phyloP scores from a whole-genome alignment of 2,797 vertebrate genomes.

The Pampus argenteus region DNA sequence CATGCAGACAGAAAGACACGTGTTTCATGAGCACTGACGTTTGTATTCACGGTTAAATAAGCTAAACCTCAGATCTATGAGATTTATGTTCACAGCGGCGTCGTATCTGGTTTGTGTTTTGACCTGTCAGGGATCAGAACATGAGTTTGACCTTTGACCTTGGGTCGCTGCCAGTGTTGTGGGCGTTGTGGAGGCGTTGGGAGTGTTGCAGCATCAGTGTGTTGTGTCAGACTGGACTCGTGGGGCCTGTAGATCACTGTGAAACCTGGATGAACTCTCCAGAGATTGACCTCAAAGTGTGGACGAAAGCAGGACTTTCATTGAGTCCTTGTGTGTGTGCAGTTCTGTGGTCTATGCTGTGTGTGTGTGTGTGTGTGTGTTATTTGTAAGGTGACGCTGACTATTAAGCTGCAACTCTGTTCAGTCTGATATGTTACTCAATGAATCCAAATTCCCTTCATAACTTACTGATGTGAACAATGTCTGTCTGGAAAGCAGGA shows the following conservation, averaged over 20 bases:
- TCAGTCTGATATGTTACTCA: background rate
- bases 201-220: conserved; percentile 12
- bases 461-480: background rate
- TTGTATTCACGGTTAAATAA: too few relatives aligned
- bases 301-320: background rate
- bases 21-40: too few relatives aligned
- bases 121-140: conserved; percentile 13
- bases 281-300: conserved; percentile 9
- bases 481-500: conserved; percentile 1
- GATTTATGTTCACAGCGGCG: background rate
- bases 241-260: conserved; percentile 24
- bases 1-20: too few relatives aligned
- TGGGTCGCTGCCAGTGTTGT: background rate
- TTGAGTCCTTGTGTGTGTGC: background rate
- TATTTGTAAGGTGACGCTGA: too few relatives aligned
- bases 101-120: background rate
- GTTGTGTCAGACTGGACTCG: conserved; percentile 15
- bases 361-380: background rate
- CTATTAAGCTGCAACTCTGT: background rate
- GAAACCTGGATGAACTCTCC: conserved; percentile 37
- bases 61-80: too few relatives aligned
- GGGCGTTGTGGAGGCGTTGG: too few relatives aligned
- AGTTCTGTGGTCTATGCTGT: background rate
- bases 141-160: conserved; percentile 37
- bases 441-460: background rate